Evolutionary conservation across 2,113 vertebrate genomes (phyloP).

Genomic region (Paramisgurnus dabryanus): DNA sequence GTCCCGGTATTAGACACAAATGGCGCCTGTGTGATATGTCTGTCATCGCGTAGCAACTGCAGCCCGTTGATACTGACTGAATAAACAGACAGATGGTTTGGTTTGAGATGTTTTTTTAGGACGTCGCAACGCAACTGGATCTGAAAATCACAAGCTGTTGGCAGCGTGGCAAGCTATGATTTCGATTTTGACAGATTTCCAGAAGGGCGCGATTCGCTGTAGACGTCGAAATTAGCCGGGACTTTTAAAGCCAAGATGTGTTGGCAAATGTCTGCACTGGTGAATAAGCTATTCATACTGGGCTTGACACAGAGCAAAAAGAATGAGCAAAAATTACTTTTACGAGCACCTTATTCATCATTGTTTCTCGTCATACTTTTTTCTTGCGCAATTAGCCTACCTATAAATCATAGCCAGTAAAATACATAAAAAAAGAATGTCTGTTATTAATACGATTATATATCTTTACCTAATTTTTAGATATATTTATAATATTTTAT

Average conservation of each 20-base stretch:
- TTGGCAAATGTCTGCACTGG: constrained; percentile 14
- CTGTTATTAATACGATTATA: too few species aligned
- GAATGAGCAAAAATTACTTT: not conserved
- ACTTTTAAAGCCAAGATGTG: constrained; percentile 22
- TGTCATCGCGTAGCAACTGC: constrained; percentile 45
- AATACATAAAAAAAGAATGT: too few species aligned
- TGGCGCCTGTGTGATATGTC: not conserved
- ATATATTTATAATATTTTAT: too few species aligned
- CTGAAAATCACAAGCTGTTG: constrained; percentile 34
- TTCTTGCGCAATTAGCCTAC: not conserved
- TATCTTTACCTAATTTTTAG: too few species aligned
- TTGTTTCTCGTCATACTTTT: not conserved
- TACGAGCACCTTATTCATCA: not conserved
- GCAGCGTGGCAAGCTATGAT: constrained; percentile 3
- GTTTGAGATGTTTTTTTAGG: constrained; percentile 27
- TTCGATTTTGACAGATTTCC: constrained; percentile 16
- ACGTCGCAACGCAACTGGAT: constrained; percentile 13
- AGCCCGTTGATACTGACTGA: constrained; percentile 12
- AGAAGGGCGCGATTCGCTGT: constrained; percentile 13
- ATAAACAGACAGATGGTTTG: constrained; percentile 29
- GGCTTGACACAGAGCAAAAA: not conserved
- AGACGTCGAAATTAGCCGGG: not conserved
- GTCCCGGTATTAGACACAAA: not conserved
- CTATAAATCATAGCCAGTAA: not conserved
- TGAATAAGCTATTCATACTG: not conserved